phyloP scores from a whole-genome alignment of 2,797 vertebrate species.

The Poliocrania exsul region DNA sequence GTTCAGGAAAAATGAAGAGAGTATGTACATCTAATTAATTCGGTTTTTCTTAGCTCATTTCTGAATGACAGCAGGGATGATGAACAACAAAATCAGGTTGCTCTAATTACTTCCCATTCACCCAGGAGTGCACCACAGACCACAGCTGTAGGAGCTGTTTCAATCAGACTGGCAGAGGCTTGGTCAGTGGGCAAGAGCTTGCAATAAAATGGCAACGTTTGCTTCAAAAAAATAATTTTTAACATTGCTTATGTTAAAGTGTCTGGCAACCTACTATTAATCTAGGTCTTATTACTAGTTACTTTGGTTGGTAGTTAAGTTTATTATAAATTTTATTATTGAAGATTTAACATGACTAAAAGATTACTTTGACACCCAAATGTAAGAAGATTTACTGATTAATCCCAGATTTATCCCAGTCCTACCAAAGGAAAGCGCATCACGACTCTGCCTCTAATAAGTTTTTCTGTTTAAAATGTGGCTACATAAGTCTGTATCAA shows the following conservation, averaged over 20 bases:
- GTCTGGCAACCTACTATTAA: background rate
- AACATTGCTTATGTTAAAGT: background rate
- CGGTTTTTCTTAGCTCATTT: conserved; percentile 1
- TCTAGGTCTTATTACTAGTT: background rate
- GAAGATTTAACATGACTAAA: background rate
- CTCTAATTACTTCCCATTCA: background rate
- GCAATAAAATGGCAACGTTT: background rate
- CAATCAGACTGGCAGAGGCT: background rate
- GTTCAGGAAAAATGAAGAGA: background rate
- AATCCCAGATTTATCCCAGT: background rate
- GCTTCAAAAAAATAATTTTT: background rate
- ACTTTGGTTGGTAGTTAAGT: background rate
- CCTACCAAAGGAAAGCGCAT: background rate
- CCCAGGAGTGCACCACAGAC: background rate
- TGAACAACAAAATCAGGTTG: background rate
- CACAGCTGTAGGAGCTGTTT: background rate
- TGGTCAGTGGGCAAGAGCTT: background rate
- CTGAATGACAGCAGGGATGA: conserved; percentile 6
- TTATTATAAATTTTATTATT: background rate
- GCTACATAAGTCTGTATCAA: background rate
- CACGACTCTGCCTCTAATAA: accelerated
- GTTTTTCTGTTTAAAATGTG: background rate
- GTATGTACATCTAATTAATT: background rate
- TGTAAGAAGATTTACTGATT: background rate
- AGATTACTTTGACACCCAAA: background rate